Percentiles rank a stretch among this genome's conserved stretches.
phyloP scores from a whole-genome alignment of 1,140 invertebrate species.

The Nasonia longicornis region DNA sequence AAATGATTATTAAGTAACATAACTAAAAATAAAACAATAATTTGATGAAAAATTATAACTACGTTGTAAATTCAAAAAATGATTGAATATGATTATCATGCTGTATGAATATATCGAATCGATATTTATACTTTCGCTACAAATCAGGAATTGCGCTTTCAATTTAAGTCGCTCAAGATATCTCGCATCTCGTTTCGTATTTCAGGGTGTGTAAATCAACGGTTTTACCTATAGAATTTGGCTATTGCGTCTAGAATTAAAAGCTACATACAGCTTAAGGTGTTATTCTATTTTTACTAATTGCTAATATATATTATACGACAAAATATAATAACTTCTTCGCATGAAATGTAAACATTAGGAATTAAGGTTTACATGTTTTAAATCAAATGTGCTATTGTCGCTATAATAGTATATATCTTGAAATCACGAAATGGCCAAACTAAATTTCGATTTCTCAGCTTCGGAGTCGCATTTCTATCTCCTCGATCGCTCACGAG shows the following conservation, averaged over 20 bases:
- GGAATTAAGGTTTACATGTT: background rate
- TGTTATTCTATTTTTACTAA: too few relatives aligned
- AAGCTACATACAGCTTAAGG: too few relatives aligned
- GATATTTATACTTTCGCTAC: background rate
- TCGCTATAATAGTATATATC: background rate
- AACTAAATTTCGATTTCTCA: constrained; percentile 13
- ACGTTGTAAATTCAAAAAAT: background rate
- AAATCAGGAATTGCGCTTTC: background rate
- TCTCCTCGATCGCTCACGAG: background rate
- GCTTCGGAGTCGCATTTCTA: background rate
- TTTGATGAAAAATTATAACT: background rate
- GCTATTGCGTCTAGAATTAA: background rate
- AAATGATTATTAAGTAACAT: too few relatives aligned
- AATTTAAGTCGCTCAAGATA: background rate
- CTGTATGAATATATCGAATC: too few relatives aligned
- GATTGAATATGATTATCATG: too few relatives aligned
- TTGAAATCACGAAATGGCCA: background rate
- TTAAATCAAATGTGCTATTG: background rate
- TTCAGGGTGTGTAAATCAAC: background rate
- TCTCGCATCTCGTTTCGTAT: background rate
- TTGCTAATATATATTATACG: too few relatives aligned
- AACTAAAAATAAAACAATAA: background rate
- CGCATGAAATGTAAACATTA: too few relatives aligned
- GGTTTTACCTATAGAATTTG: background rate
- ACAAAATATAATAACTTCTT: too few relatives aligned